A percentile compares a stretch with the other conserved stretches of the same genome.
Evolutionary conservation across 2,888 invertebrate genomes (phyloP).

Genomic region (Eupithecia inturbata): DNA sequence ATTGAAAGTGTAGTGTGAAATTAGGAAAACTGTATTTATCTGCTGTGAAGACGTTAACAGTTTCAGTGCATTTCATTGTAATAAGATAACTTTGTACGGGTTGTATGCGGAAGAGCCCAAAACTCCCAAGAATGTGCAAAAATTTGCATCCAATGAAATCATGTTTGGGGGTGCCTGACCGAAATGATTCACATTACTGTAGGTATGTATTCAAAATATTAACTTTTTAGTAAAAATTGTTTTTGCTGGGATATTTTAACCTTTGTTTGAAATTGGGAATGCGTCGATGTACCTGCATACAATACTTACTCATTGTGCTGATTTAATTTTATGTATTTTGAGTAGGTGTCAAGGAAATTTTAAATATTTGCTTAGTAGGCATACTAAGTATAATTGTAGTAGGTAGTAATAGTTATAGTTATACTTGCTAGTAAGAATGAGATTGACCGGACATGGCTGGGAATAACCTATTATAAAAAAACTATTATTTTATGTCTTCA

Average conservation of each 20-base stretch:
- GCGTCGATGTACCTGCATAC: background rate
- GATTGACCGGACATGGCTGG: no score
- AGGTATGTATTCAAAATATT: background rate
- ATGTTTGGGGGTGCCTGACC: background rate
- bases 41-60: background rate
- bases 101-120: background rate
- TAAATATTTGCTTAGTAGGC: no score
- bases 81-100: background rate
- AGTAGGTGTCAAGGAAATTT: background rate
- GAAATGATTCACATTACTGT: background rate
- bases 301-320: background rate
- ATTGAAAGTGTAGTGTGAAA: background rate
- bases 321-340: background rate
- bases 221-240: background rate
- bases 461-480: no score
- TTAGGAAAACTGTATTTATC: background rate
- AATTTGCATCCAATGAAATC: constrained; percentile 5
- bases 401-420: no score
- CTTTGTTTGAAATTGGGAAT: background rate
- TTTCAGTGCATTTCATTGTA: background rate
- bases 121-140: background rate
- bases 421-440: no score
- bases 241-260: background rate
- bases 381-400: no score
- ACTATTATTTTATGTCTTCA: no score